Evolutionary conservation across 2,113 vertebrate genomes (phyloP), one percentile per base, ranked within the genome.

Genomic region (Upupa epops): DNA sequence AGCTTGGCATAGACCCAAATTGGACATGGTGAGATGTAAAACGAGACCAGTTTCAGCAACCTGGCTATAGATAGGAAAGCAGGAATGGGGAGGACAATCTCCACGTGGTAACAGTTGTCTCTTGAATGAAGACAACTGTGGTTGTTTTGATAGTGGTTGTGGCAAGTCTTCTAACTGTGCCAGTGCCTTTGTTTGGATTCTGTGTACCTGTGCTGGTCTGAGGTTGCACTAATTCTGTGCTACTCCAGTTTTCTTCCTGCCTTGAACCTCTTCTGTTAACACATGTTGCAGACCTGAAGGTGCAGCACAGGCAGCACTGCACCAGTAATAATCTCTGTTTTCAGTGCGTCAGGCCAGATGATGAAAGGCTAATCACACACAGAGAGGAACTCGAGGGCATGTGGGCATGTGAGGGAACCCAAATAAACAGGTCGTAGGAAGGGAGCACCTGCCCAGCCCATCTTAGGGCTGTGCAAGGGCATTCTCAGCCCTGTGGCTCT

Each of bases 1-100:
- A 46, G 28, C 29, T 54, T 59, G 46, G 59, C 69, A 20, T 36
- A 40, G 45, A 36, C 4, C 13, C 0, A 0, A 22, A 8, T 11
- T 42, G 28, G 49, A 78, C 17, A 1, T 40, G 45, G 3, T 59
- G 51, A 81, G 46, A 15, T 81, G 25, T 86, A 32, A 81, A 78
- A 71, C 0, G 1, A 83, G 36, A 51, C 13, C 32, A 54, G 21
- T 24, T 60, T 55, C 52, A 20, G 28, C 1, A 2, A 20, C 32
- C 29, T 69, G 19, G 9, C 3, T 55, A 4, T 26, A 4, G 32
- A 20, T 16, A 37, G 21, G 24, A 45, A 66, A 72, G 51, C 45
- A 48, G 69, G 31, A 76, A 55, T 63, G 11, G 37, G 22, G 46
- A 71, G 36, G 48, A 10, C 12, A 73, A 52, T 32, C 5, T 34